A percentile compares a stretch with the other conserved stretches of the same genome.
phyloP scores from a whole-genome alignment of 2,113 vertebrate species.

The Xerus inauris region DNA sequence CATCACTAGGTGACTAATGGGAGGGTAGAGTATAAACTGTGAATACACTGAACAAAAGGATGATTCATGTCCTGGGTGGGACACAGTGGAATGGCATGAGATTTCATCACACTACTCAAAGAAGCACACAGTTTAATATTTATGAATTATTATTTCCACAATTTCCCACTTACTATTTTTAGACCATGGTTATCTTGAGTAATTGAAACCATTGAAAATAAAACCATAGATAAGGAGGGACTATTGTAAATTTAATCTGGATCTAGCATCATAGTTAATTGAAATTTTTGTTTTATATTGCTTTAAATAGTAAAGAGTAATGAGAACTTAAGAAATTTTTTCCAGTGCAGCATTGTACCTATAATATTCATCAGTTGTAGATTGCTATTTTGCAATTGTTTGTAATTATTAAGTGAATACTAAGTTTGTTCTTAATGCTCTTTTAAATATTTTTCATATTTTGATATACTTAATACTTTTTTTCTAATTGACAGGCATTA shows the following conservation, averaged over 20 bases:
- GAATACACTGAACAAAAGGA: neutral
- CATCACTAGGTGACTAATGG: neutral
- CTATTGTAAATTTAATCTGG: neutral
- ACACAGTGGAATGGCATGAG: neutral
- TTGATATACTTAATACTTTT: neutral
- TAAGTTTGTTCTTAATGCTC: neutral
- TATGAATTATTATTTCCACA: neutral
- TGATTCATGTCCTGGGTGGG: neutral
- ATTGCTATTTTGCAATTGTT: neutral
- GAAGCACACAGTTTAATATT: neutral
- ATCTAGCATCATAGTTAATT: neutral
- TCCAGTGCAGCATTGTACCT: neutral
- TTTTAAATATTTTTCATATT: slow-evolving; percentile 20
- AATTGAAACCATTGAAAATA: neutral
- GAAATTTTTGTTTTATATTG: neutral
- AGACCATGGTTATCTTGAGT: neutral
- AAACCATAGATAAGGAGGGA: neutral
- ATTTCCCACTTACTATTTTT: neutral
- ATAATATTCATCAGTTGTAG: neutral
- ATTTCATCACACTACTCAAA: neutral
- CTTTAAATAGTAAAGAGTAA: neutral
- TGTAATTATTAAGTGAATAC: neutral
- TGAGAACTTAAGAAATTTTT: neutral
- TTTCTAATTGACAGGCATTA: neutral
- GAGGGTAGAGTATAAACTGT: neutral